Evolutionary conservation across 2,797 vertebrate species (phyloP).

Genomic region (Stomatorhinus walkeri): DNA sequence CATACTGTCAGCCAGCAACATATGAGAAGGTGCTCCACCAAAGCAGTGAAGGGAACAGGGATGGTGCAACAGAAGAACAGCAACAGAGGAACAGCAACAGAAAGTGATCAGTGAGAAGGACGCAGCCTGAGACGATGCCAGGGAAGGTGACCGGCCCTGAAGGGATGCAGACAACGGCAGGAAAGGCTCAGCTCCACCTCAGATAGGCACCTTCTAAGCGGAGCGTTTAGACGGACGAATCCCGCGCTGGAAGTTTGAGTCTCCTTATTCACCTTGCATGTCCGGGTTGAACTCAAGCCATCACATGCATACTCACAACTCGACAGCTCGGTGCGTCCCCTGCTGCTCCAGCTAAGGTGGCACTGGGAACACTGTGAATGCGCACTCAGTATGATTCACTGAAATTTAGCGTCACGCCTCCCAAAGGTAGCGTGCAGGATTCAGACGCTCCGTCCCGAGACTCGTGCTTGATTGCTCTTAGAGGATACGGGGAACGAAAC

Average conservation of each 20-base stretch:
- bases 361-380: neutral
- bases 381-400: slow-evolving; percentile 18
- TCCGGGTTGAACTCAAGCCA: neutral
- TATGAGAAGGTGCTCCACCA: too few relatives aligned
- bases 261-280: neutral
- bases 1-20: too few relatives aligned
- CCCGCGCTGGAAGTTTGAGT: neutral
- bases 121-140: neutral
- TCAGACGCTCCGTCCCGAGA: neutral
- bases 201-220: neutral
- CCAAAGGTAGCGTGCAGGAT: neutral
- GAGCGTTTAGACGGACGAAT: neutral
- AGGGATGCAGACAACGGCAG: neutral
- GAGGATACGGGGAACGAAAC: neutral
- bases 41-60: neutral
- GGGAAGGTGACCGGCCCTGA: neutral
- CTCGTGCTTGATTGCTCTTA: neutral
- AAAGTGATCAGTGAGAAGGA: neutral
- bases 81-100: neutral
- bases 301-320: neutral
- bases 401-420: slow-evolving; percentile 18
- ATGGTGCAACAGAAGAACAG: neutral
- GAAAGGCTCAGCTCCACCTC: neutral
- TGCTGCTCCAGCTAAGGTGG: neutral
- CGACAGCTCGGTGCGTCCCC: slow-evolving; percentile 20